These are phyloP conservation scores for Chrysina gloriosa DNA, from an alignment of 2,888 invertebrate species.

Conservation along the genomic window DNA sequence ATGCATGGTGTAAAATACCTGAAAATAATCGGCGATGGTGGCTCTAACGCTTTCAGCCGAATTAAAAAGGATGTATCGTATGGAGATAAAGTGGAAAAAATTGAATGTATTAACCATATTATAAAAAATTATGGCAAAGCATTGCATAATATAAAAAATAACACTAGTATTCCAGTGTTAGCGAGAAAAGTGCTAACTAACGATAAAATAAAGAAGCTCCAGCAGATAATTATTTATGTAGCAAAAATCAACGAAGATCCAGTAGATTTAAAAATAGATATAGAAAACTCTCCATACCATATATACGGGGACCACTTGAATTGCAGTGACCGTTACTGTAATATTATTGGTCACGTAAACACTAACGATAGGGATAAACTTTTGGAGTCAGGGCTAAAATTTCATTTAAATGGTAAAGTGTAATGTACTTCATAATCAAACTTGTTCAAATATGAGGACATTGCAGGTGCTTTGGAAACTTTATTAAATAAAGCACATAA, in stretches of 20 bases:
- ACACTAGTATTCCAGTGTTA: background rate
- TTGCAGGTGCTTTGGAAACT: conserved; percentile 17
- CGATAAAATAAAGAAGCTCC: conserved; percentile 8
- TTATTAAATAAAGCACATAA: conserved; percentile 43
- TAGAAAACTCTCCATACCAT: conserved; percentile 45
- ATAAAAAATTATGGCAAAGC: conserved; percentile 43
- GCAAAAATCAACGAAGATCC: background rate
- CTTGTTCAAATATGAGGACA: background rate
- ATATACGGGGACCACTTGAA: conserved; percentile 52
- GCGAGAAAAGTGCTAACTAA: conserved; percentile 24
- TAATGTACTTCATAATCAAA: background rate
- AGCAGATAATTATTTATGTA: background rate
- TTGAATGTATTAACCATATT: conserved; percentile 57
- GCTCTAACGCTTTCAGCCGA: conserved; percentile 55
- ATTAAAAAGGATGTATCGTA: conserved; percentile 51
- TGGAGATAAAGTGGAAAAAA: conserved; percentile 51
- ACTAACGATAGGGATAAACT: conserved; percentile 7
- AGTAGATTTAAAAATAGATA: conserved; percentile 10
- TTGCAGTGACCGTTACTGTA: conserved; percentile 44
- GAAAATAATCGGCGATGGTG: conserved; percentile 58
- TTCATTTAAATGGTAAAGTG: conserved; percentile 5
- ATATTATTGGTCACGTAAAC: conserved; percentile 4
- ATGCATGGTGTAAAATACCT: conserved; percentile 54
- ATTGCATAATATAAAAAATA: conserved; percentile 36
- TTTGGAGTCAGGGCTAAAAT: background rate